phyloP scores from a whole-genome alignment of 2,113 vertebrate genomes.

The Butastur rufipennis region DNA sequence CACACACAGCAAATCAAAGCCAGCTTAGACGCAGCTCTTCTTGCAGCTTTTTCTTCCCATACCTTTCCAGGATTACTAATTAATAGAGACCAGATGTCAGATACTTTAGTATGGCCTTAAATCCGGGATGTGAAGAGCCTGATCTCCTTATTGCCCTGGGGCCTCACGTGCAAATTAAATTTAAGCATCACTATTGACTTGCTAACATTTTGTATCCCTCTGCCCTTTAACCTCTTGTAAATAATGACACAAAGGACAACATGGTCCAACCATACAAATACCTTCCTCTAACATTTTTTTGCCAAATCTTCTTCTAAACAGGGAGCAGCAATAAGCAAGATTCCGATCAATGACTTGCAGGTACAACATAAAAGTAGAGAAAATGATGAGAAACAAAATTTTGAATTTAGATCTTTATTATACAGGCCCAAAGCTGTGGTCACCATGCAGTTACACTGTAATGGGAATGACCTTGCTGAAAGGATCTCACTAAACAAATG shows the following conservation, averaged over 20 bases:
- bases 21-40: background rate
- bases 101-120: background rate
- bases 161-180: background rate
- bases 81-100: conserved; percentile 16
- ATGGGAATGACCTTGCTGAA: conserved; percentile 51
- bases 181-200: background rate
- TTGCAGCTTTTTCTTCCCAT: background rate
- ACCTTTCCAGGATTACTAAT: background rate
- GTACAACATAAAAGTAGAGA: conserved; percentile 2
- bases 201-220: background rate
- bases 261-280: background rate
- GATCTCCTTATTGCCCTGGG: background rate
- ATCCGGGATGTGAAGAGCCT: background rate
- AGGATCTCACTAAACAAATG: conserved; percentile 53
- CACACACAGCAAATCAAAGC: background rate
- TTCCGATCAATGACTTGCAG: background rate
- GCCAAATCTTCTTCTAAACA: background rate
- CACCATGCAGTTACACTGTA: conserved; percentile 69
- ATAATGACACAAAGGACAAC: background rate
- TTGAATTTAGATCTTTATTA: conserved; percentile 70
- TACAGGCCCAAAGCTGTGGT: conserved; percentile 68
- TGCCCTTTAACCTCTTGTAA: background rate
- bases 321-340: background rate
- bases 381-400: conserved; percentile 45
- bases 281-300: background rate